Conservation (phyloP, 2,888 invertebrate genomes). For the Lordiphosa fenestrarum region DNA sequence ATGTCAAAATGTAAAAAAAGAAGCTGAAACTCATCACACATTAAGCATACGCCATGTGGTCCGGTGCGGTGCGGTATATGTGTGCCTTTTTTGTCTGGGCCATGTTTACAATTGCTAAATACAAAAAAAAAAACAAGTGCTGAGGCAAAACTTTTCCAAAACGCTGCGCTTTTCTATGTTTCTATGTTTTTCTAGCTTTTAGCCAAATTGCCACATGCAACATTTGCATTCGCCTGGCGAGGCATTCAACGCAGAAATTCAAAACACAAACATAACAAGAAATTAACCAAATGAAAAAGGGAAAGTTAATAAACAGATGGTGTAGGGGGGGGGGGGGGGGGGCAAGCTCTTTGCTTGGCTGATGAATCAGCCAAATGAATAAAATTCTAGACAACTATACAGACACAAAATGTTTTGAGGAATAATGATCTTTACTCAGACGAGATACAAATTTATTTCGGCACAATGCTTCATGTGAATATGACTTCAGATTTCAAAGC, state of each 20-base stretch:
- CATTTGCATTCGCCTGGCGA: slow-evolving; percentile 39
- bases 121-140: neutral
- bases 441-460: too few species aligned
- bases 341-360: neutral
- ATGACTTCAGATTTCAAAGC: too few species aligned
- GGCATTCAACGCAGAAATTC: slow-evolving; percentile 33
- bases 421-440: too few species aligned
- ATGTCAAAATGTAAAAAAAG: slow-evolving; percentile 38
- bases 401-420: too few species aligned
- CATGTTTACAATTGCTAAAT: slow-evolving; percentile 60
- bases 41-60: slow-evolving; percentile 67
- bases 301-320: neutral
- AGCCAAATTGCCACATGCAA: slow-evolving; percentile 57
- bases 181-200: slow-evolving; percentile 56
- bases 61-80: slow-evolving; percentile 22
- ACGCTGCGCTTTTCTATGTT: slow-evolving; percentile 58
- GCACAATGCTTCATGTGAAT: too few species aligned
- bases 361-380: neutral
- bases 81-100: slow-evolving; percentile 40
- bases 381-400: neutral
- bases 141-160: slow-evolving; percentile 39
- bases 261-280: too few species aligned
- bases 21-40: slow-evolving; percentile 43
- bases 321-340: neutral
- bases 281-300: slow-evolving; percentile 1